Percentiles rank a stretch among this genome's conserved stretches.
phyloP scores from a whole-genome alignment of 2,888 invertebrate genomes.

The Panorpa germanica region DNA sequence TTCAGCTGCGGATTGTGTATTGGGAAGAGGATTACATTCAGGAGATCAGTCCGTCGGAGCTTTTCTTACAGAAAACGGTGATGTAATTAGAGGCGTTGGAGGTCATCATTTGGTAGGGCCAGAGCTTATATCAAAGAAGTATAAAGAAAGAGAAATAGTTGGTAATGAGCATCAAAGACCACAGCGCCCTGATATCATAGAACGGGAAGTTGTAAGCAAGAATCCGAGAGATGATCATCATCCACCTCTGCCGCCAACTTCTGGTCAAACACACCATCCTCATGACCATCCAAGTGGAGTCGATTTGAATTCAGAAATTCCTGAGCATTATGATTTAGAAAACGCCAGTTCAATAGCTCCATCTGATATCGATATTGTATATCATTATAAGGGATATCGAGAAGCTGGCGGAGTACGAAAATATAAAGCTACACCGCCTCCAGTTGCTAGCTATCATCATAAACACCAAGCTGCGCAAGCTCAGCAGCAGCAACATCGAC shows the following conservation, averaged over 20 bases:
- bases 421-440: constrained; percentile 74
- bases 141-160: constrained; percentile 68
- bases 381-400: constrained; percentile 87
- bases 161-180: constrained; percentile 53
- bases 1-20: constrained; percentile 45
- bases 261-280: constrained; percentile 47
- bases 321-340: constrained; percentile 90
- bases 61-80: constrained; percentile 53
- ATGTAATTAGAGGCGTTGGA: constrained; percentile 54
- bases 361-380: constrained; percentile 90
- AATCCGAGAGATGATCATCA: constrained; percentile 66
- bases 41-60: constrained; percentile 48
- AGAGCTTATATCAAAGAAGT: constrained; percentile 73
- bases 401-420: constrained; percentile 69
- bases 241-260: constrained; percentile 58
- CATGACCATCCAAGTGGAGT: constrained; percentile 55
- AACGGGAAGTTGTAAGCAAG: constrained; percentile 71
- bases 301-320: constrained; percentile 59
- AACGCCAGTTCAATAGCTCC: constrained; percentile 96
- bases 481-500: constrained; percentile 49
- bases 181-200: constrained; percentile 85
- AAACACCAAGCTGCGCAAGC: constrained; percentile 51
- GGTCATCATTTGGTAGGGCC: constrained; percentile 67
- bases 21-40: constrained; percentile 46
- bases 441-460: constrained; percentile 55